phyloP scores from a whole-genome alignment of 2,888 invertebrate species.

The Drosophila histrio region DNA sequence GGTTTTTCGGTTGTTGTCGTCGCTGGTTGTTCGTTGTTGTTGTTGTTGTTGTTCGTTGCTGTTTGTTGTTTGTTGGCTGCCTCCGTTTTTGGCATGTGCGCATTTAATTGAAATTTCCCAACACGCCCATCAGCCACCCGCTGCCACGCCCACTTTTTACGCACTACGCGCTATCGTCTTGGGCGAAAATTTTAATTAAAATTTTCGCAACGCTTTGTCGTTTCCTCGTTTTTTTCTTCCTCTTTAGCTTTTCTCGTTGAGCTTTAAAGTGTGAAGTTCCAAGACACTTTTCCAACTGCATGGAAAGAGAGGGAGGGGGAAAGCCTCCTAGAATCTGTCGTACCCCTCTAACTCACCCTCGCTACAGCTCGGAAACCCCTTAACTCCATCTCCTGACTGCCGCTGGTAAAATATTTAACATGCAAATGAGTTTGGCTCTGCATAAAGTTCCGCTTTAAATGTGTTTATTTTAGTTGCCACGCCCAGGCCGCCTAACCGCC shows the following conservation, averaged over 20 bases:
- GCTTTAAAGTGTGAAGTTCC: conserved; percentile 69
- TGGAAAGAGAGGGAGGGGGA: background rate
- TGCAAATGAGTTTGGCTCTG: conserved; percentile 78
- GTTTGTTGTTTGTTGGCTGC: conserved; percentile 7
- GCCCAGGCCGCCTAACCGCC: conserved; percentile 29
- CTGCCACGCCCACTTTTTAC: conserved; percentile 43
- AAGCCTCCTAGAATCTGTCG: conserved; percentile 13
- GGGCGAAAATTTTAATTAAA: conserved; percentile 75
- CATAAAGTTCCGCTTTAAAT: conserved; percentile 79
- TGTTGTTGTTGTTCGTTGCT: background rate
- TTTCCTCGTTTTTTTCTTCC: conserved; percentile 16
- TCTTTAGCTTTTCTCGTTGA: conserved; percentile 13
- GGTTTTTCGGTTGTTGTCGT: conserved; percentile 39
- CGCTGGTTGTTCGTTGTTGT: conserved; percentile 7
- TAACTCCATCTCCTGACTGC: conserved; percentile 18
- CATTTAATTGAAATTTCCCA: conserved; percentile 76
- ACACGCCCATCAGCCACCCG: conserved; percentile 56
- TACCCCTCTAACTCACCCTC: background rate
- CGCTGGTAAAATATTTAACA: conserved; percentile 75
- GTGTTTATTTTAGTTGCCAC: conserved; percentile 78
- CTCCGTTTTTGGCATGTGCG: conserved; percentile 69
- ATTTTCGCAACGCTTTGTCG: conserved; percentile 58
- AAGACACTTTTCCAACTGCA: conserved; percentile 60
- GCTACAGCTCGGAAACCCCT: background rate
- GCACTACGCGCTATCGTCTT: conserved; percentile 63